Base-by-base conservation (phyloP, 2,113 vertebrate genomes). In the Paedocypris sp. region DNA sequence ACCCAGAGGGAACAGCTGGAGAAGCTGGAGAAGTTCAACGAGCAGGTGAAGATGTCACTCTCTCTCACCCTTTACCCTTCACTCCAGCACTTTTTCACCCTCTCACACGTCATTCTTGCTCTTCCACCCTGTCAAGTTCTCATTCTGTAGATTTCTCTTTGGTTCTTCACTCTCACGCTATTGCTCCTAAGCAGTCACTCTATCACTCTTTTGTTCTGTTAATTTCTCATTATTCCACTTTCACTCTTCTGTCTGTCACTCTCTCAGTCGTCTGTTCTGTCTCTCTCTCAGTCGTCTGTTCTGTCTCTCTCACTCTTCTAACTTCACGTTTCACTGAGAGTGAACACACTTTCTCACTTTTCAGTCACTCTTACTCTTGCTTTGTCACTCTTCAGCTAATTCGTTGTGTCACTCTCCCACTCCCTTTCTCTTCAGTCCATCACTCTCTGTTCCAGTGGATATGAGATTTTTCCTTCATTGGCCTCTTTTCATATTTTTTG, bases 31-130 rank as follows among this genome's bases (percentile, higher is more conserved):
- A 98, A 94, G 77, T 91, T 95, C 75, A 98, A 93, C 15, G 93
- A 99, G 72, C 94, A 99, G 94, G 95, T 99, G 91, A 16, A 11
- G n/a, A n/a, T n/a, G n/a, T n/a, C n/a, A n/a, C n/a, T n/a, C n/a
- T n/a, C n/a, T n/a, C n/a, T n/a, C n/a, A n/a, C n/a, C n/a, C n/a
- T n/a, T n/a, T n/a, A n/a, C n/a, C n/a, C n/a, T n/a, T n/a, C n/a
- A n/a, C n/a, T 1, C 12, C 10, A 7, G 7, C 7, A 19, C 28
- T 15, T n/a, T 12, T 8, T 36, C 5, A 36, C 33, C 11, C 35
- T 4, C 9, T n/a, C 35, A 36, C 35, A 12, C 10, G 13, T 36
- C 61, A 69, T 67, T 19, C 11, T 8, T 66, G 29, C 16, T 7
- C 66, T 66, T 75, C 52, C 22, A 43, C 65, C 73, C 45, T 6